A percentile compares a stretch with the other conserved stretches of the same genome.
Conservation (phyloP, 2,113 vertebrate species). For the Tonatia bakeri region DNA sequence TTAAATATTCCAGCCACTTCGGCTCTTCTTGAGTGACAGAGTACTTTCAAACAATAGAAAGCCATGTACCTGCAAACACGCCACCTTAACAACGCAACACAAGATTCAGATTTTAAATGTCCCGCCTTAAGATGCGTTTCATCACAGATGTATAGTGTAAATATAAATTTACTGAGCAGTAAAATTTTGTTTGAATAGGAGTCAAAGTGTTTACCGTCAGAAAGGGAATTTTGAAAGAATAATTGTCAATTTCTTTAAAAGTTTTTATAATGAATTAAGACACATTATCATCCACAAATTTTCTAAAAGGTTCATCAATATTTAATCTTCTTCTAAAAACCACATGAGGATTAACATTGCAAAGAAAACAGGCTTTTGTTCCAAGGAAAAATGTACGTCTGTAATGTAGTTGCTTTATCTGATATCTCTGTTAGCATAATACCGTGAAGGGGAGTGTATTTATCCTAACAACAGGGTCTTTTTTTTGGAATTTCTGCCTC, state of each 20-base stretch:
- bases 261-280: constrained; percentile 40
- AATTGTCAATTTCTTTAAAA: constrained; percentile 31
- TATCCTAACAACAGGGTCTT: not conserved
- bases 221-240: constrained; percentile 29
- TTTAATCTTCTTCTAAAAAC: constrained; percentile 62
- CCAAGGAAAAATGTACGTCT: not conserved
- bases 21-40: not conserved
- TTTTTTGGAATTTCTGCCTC: not conserved
- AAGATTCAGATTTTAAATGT: not conserved
- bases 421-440: not conserved
- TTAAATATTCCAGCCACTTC: not conserved
- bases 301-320: constrained; percentile 59
- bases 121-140: not conserved
- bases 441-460: not conserved
- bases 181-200: not conserved
- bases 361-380: constrained; percentile 53
- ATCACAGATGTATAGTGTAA: not conserved
- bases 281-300: constrained; percentile 29
- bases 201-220: not conserved
- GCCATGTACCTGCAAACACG: not conserved
- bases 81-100: not conserved
- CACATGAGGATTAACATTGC: constrained; percentile 43
- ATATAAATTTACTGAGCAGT: too few relatives aligned
- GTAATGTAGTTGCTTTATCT: not conserved
- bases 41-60: not conserved